These are phyloP conservation scores for Ryuthela nishihirai DNA, from an alignment of 2,888 invertebrate genomes.

Conservation along the genomic window DNA sequence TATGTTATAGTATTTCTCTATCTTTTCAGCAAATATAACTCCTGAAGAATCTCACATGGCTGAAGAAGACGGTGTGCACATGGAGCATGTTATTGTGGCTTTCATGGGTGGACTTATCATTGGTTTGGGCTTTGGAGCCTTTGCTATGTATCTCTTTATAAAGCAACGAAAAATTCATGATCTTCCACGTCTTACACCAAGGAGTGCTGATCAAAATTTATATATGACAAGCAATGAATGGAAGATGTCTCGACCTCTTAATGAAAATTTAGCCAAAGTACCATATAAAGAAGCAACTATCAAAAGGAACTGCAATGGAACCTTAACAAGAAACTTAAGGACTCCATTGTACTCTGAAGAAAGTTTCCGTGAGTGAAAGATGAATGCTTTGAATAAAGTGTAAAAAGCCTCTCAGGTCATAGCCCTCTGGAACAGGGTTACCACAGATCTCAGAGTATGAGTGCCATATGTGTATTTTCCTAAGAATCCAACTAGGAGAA, in stretches of 20 bases:
- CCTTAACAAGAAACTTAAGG: constrained; percentile 28
- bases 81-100: constrained; percentile 26
- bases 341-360: constrained; percentile 32
- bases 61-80: constrained; percentile 31
- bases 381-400: too few species aligned
- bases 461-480: too few species aligned
- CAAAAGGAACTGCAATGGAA: constrained; percentile 30
- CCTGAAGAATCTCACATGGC: constrained; percentile 10
- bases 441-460: too few species aligned
- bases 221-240: constrained; percentile 31
- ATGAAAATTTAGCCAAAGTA: constrained; percentile 13
- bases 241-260: constrained; percentile 16
- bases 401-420: too few species aligned
- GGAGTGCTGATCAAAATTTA: constrained; percentile 24
- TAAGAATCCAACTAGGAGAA: too few species aligned
- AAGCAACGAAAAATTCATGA: constrained; percentile 32
- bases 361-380: constrained; percentile 23
- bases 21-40: constrained; percentile 13
- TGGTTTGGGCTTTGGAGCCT: constrained; percentile 23
- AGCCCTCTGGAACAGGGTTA: too few species aligned
- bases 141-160: constrained; percentile 24
- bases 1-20: too few species aligned
- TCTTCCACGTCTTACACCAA: constrained; percentile 12
- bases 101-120: constrained; percentile 21
- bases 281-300: constrained; percentile 29